Evolutionary conservation across 2,113 vertebrate genomes (phyloP), one percentile per base, ranked within the genome.

Genomic region (Regulus satrapa): DNA sequence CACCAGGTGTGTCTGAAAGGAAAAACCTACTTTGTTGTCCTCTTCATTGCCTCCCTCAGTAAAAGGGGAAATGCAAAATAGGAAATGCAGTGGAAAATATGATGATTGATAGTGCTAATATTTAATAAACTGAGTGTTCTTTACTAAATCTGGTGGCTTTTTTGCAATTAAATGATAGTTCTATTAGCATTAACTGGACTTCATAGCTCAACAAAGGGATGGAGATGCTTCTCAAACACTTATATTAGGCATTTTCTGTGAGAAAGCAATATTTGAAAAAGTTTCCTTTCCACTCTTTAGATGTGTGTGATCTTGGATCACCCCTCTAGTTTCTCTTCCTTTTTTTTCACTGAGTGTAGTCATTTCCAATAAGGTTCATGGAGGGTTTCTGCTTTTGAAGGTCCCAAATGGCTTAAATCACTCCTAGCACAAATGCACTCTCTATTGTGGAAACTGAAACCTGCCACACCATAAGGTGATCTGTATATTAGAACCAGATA

Each of bases 391-490:
- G 95, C 92, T 95, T 97, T 96, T 96, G 96, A 96, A 96, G 92
- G 96, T 96, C 96, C 96, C 96, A 97, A 97, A 96, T 85, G 96
- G 92, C 91, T 96, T 96, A 96, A 96, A 96, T 96, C 88, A 96
- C 92, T 96, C 86, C 62, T 94, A 95, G 96, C 91, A 86, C 76
- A 96, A 97, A 97, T 91, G 92, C 91, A 94, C 94, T 96, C 95
- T 95, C 96, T 96, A 94, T 95, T 95, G 95, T 96, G 94, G 96
- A 97, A 97, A 97, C 96, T 87, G 91, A 97, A 96, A 96, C 95
- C 96, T 94, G 91, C 91, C 88, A 91, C 96, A 94, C 96, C 96
- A 95, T 89, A 97, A 97, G 95, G 97, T 95, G 96, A 96, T 95
- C 85, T 67, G 48, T 92, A 92, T 97, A 97, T 97, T 97, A 95